Evolutionary conservation across 2,797 vertebrate genomes (phyloP), one percentile per base, ranked within the genome.

Genomic region (Molossus molossus): DNA sequence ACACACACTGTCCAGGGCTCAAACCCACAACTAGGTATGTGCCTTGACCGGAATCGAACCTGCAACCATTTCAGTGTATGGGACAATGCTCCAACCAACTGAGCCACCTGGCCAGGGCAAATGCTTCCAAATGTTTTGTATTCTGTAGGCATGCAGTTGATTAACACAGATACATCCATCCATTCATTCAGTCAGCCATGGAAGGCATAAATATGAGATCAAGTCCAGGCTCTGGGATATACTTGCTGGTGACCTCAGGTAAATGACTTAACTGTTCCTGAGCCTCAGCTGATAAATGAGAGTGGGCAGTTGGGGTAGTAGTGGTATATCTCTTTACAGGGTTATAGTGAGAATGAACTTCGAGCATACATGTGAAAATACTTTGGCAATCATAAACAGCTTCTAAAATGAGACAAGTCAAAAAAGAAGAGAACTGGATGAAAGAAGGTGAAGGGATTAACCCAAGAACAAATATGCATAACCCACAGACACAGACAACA

Each of bases 101-200:
- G 17, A 33, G 65, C n/a, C 65, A 33, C 17, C 15, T 15, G 33
- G 33, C n/a, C 65, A 69, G n/a, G 17, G n/a, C 17, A 89, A 70
- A 76, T 45, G 15, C 79, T 90, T 89, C 76, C 76, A 87, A 58
- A 92, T 27, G 77, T 50, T 85, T 45, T 64, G 37, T 23, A 87
- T 62, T 62, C 40, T 75, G 40, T 64, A 37, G 29, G 23, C 14
- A 76, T 29, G 27, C 2, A 20, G 18, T 67, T 73, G 29, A 72
- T 76, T 73, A 55, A 18, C 20, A 40, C 0, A 80, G 58, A 67
- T 40, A 15, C 33, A 72, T 48, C 21, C 10, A 6, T 8, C 50
- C 40, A 62, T 70, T 96, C 69, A 13, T 64, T 96, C 48, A 45
- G 29, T 69, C 23, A 80, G 77, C n/a, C 29, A 50, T 33, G 8